These are phyloP conservation scores for Mystacornis crossleyi DNA, from an alignment of 2,113 vertebrate genomes.

Conservation along the genomic window DNA sequence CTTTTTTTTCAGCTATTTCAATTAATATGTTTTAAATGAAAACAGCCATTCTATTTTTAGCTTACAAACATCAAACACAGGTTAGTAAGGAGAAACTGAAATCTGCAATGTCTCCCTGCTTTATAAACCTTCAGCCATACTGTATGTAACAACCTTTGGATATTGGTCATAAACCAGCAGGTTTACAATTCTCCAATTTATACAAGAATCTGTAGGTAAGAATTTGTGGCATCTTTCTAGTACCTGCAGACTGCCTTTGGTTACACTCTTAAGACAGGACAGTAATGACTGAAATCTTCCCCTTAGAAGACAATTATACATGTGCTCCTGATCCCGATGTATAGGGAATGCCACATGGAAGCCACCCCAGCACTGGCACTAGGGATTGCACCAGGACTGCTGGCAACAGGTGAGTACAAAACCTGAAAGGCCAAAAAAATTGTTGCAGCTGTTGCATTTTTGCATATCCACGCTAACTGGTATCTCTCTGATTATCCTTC, in stretches of 20 bases:
- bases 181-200: background rate
- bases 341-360: background rate
- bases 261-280: background rate
- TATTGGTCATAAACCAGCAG: background rate
- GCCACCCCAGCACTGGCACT: background rate
- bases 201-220: background rate
- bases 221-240: background rate
- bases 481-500: background rate
- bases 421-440: background rate
- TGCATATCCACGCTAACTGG: background rate
- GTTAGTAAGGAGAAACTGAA: background rate
- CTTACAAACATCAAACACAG: background rate
- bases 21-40: background rate
- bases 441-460: background rate
- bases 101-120: background rate
- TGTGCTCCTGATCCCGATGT: accelerated
- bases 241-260: background rate
- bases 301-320: accelerated
- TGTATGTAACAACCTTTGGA: background rate
- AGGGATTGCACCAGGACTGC: background rate
- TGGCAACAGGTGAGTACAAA: background rate
- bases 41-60: background rate
- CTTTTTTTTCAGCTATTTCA: background rate
- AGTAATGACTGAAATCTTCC: background rate
- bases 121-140: background rate